phyloP scores from a whole-genome alignment of 1,140 invertebrate species.

The Drosophila nigrodunni region DNA sequence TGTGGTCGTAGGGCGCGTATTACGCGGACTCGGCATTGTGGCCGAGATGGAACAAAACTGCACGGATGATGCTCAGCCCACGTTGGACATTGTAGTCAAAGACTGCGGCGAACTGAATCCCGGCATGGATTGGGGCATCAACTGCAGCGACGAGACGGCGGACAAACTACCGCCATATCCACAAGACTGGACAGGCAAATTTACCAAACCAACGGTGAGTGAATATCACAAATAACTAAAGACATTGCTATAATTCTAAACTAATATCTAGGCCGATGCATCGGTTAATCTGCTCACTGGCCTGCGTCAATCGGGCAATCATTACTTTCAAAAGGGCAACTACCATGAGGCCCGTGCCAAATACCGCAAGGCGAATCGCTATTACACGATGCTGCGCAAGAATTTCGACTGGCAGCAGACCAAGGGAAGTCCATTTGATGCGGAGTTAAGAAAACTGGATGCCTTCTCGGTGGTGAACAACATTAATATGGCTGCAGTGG shows the following conservation, averaged over 20 bases:
- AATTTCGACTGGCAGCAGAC: slow-evolving; percentile 72
- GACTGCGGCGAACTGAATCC: slow-evolving; percentile 90
- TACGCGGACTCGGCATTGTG: slow-evolving; percentile 89
- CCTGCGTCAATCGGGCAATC: slow-evolving; percentile 91
- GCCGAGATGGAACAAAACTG: slow-evolving; percentile 88
- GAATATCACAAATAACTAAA: background rate
- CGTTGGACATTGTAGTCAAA: slow-evolving; percentile 88
- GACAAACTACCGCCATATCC: slow-evolving; percentile 91
- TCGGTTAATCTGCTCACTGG: slow-evolving; percentile 76
- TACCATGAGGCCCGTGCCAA: slow-evolving; percentile 88
- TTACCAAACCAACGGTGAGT: slow-evolving; percentile 79
- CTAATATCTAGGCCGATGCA: slow-evolving; percentile 37
- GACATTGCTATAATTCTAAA: background rate
- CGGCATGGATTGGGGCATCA: slow-evolving; percentile 88
- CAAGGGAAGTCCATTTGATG: slow-evolving; percentile 27
- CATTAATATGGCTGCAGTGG: slow-evolving; percentile 89
- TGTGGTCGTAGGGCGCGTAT: slow-evolving; percentile 94
- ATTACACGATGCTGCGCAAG: slow-evolving; percentile 86
- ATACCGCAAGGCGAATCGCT: slow-evolving; percentile 91
- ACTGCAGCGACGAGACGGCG: slow-evolving; percentile 88
- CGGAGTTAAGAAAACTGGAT: slow-evolving; percentile 62
- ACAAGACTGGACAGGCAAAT: slow-evolving; percentile 88
- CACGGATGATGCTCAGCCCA: slow-evolving; percentile 86
- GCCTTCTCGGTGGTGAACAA: slow-evolving; percentile 80
- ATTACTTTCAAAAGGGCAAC: slow-evolving; percentile 87